Base-by-base conservation (phyloP, 2,113 vertebrate species). In the Chionis minor region DNA sequence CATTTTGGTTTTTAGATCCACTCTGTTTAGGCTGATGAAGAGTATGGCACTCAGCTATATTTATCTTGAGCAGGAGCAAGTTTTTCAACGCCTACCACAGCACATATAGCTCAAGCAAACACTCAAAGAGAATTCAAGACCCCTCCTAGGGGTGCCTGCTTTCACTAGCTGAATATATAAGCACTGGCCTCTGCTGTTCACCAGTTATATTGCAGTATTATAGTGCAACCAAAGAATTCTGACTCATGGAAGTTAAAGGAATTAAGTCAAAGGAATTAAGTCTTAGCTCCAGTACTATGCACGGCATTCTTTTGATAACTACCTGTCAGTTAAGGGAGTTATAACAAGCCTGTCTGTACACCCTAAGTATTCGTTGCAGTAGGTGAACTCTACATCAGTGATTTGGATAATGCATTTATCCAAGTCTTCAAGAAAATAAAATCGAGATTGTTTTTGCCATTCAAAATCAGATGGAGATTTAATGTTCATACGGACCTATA, bases 311-410 rank as follows among this genome's bases (percentile, higher is more conserved):
- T 77, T 94, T 75, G 23, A 62, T 63, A 85, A 63, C 78, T 97
- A 98, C 98, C 98, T 98, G 95, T 98, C 98, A 81, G 98, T 98
- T 72, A 98, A 82, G 27, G 98, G 98, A 69, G 98, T 98, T 86
- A 98, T 98, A 51, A 98, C 98, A 85, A 98, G 98, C 56, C 98
- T 96, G 92, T 98, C 98, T 52, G 97, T 98, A 72, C 98, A 98
- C 14, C 98, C 98, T n/a, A 98, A 88, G 63, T 98, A 98, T 81
- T 98, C 98, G 88, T 98, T 98, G 92, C 97, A 98, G 75, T 98
- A 98, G 75, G 92, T 96, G 91, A 98, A 98, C 71, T 98, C 97
- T 27, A 98, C 97, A 72, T 98, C 98, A 63, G 98, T 98, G 84
- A 98, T 98, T 89, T 95, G 97, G 81, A 98, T 95, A 75, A 97